phyloP scores from a whole-genome alignment of 2,113 vertebrate genomes.

The Saguinus imperator region DNA sequence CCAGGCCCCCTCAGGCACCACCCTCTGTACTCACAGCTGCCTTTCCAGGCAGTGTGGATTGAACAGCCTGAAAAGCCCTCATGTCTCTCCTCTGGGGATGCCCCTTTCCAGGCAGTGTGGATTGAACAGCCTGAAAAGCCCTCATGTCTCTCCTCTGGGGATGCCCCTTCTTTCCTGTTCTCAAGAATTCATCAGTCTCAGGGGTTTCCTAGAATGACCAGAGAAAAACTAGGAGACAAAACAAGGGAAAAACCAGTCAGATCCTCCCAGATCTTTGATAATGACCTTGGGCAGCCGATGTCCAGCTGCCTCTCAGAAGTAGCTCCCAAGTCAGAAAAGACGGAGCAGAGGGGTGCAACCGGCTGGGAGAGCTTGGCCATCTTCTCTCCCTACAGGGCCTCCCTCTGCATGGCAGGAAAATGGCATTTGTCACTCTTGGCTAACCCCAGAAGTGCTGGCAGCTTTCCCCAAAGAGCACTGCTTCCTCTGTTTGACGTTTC shows the following conservation, averaged over 20 bases:
- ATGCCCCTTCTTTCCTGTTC: neutral
- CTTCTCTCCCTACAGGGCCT: neutral
- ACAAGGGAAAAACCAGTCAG: accelerated
- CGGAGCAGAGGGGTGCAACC: accelerated
- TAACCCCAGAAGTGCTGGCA: accelerated
- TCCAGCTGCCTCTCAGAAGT: too few relatives aligned
- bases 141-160: neutral
- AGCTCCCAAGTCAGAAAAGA: neutral
- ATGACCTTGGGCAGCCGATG: accelerated
- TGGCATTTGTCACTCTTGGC: neutral
- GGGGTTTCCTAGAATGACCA: neutral
- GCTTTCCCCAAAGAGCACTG: neutral
- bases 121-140: neutral
- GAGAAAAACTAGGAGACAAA: neutral
- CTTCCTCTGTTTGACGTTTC: neutral
- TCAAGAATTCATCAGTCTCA: neutral
- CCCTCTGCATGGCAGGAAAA: neutral
- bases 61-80: neutral
- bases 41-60: neutral
- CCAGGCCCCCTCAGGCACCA: neutral
- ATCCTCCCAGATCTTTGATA: neutral
- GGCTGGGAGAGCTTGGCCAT: accelerated
- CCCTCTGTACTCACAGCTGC: accelerated
- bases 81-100: neutral
- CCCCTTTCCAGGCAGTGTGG: neutral